Evolutionary conservation across 2,797 vertebrate genomes (phyloP).

Genomic region (Betta splendens): DNA sequence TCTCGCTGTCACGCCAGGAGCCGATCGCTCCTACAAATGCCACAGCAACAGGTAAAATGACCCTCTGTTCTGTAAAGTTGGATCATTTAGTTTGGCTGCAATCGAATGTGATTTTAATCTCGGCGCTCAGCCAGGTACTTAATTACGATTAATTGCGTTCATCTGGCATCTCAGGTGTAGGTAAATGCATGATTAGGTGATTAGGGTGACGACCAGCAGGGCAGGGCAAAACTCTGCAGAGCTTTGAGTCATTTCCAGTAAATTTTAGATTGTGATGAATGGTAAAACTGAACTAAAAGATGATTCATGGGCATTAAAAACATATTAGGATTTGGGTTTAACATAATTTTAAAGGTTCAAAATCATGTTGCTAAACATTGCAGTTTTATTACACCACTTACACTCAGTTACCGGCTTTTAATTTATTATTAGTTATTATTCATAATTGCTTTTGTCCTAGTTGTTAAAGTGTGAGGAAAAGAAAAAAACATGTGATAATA

Average conservation of each 20-base stretch:
- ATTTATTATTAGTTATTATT: neutral
- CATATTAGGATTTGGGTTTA: too few species aligned
- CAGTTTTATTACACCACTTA: slow-evolving; percentile 2
- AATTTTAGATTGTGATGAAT: neutral
- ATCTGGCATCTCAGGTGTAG: slow-evolving; percentile 39
- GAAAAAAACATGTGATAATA: too few species aligned
- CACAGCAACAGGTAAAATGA: slow-evolving; percentile 77
- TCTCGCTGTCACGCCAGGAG: slow-evolving; percentile 36
- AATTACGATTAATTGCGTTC: slow-evolving; percentile 47
- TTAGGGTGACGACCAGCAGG: slow-evolving; percentile 34
- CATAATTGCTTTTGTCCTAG: neutral
- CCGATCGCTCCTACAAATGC: slow-evolving; percentile 45
- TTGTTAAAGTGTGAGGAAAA: neutral
- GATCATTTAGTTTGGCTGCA: neutral
- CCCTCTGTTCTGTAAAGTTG: slow-evolving; percentile 26
- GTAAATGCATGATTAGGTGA: slow-evolving; percentile 39
- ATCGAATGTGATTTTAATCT: slow-evolving; percentile 9
- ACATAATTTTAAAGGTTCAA: too few species aligned
- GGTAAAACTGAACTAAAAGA: slow-evolving; percentile 1
- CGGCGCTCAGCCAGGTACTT: slow-evolving; percentile 2
- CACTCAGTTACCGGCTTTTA: neutral
- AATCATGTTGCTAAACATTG: too few species aligned
- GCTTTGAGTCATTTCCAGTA: slow-evolving; percentile 13
- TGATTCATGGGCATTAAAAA: too few species aligned
- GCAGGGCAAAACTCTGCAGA: slow-evolving; percentile 14